Evolutionary conservation across 2,888 invertebrate genomes (phyloP).

Genomic region (Rapana venosa): DNA sequence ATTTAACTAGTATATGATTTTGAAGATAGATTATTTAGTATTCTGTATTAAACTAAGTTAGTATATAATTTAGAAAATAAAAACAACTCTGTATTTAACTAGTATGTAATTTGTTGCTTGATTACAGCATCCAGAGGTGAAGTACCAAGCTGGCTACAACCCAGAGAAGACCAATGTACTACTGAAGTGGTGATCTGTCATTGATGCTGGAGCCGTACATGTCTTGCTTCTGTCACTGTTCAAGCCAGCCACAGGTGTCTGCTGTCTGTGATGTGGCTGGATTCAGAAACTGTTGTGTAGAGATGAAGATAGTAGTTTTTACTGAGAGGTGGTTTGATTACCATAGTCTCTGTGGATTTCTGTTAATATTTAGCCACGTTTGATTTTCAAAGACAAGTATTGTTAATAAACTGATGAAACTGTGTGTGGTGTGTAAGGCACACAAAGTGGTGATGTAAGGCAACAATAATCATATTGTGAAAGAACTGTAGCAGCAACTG

Average conservation of each 20-base stretch:
- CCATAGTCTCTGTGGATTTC: not conserved
- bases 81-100: not conserved
- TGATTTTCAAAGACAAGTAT: not conserved
- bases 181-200: slow-evolving; percentile 30
- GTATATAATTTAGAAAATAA: not conserved
- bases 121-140: slow-evolving; percentile 48
- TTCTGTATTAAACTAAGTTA: not conserved
- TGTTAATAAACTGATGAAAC: not conserved
- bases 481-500: not conserved
- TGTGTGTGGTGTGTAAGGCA: not conserved
- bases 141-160: slow-evolving; percentile 48
- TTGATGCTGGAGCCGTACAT: too few relatives aligned
- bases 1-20: not conserved
- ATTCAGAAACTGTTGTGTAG: not conserved
- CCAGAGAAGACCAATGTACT: slow-evolving; percentile 45
- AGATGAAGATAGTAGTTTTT: not conserved
- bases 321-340: not conserved
- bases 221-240: not conserved
- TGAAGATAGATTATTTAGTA: not conserved
- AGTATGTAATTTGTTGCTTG: not conserved
- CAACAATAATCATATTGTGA: too few relatives aligned
- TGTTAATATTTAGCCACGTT: not conserved
- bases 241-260: not conserved
- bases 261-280: not conserved
- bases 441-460: too few relatives aligned